phyloP scores from a whole-genome alignment of 2,797 vertebrate species.

The Coluber constrictor region DNA sequence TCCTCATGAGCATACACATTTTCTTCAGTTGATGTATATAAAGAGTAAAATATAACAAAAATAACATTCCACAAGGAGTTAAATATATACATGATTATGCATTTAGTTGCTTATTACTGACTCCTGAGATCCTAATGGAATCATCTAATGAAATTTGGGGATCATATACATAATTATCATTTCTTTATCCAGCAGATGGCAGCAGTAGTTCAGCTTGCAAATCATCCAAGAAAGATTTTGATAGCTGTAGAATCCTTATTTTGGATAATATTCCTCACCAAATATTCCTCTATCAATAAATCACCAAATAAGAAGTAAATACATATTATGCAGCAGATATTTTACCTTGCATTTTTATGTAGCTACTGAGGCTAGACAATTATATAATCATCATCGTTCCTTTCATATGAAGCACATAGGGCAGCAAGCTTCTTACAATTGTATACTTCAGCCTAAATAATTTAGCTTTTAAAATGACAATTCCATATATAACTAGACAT shows the following conservation, averaged over 20 bases:
- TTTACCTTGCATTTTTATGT: not conserved
- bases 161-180: conserved; percentile 3
- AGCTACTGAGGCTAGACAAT: not conserved
- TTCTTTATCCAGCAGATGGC: conserved; percentile 58
- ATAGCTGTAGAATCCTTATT: not conserved
- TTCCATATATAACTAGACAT: not conserved
- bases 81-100: not conserved
- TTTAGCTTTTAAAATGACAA: not conserved
- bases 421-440: not conserved
- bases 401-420: not conserved
- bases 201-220: conserved; percentile 42
- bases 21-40: not conserved
- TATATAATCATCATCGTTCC: not conserved
- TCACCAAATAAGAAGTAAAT: not conserved
- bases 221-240: conserved; percentile 4
- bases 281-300: not conserved
- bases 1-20: not conserved
- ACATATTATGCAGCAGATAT: not conserved
- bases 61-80: not conserved
- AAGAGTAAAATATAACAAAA: not conserved
- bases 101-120: not conserved
- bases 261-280: not conserved
- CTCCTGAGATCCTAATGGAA: not conserved
- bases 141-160: not conserved
- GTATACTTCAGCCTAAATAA: not conserved